A percentile compares a stretch with the other conserved stretches of the same genome.
phyloP scores from a whole-genome alignment of 2,797 vertebrate genomes.

The Hydrophis major region DNA sequence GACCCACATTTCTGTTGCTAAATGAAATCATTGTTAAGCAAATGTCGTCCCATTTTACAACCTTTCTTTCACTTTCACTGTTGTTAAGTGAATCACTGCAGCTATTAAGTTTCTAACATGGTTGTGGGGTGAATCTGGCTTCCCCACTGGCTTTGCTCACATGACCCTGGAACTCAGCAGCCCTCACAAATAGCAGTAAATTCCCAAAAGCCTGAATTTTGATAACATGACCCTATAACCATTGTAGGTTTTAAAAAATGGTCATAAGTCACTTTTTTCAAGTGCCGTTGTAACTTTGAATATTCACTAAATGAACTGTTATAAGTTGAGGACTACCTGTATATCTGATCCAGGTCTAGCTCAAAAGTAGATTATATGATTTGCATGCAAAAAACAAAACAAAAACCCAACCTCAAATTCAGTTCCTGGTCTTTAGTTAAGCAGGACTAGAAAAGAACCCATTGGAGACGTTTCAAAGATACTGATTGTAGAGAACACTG shows the following conservation, averaged over 20 bases:
- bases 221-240: not conserved
- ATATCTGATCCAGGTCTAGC: not conserved
- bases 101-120: not conserved
- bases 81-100: not conserved
- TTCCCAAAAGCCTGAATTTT: not conserved
- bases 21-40: not conserved
- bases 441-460: not conserved
- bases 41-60: not conserved
- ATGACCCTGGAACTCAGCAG: not conserved
- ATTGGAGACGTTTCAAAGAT: no score
- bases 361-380: not conserved
- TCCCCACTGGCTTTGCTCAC: not conserved
- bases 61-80: not conserved
- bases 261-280: not conserved
- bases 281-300: not conserved
- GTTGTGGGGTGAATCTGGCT: not conserved
- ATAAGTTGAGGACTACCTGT: not conserved
- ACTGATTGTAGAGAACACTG: not conserved
- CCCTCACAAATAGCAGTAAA: not conserved
- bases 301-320: not conserved
- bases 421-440: not conserved
- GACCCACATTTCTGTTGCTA: not conserved
- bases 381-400: not conserved
- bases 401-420: not conserved
- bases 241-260: not conserved